Conservation (phyloP, 2,888 invertebrate genomes). For the Embidobia sp. region DNA sequence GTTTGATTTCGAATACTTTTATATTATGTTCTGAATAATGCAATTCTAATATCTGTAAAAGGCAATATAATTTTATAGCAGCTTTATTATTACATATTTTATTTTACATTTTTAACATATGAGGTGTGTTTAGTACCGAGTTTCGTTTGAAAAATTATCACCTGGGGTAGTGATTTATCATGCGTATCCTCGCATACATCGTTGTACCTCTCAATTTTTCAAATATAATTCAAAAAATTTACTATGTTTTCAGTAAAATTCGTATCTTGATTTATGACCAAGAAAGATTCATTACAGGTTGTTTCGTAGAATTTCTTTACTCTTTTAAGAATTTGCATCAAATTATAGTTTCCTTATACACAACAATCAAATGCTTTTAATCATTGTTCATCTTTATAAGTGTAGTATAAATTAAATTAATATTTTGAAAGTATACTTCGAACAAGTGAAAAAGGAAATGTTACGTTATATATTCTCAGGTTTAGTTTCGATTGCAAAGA, state of each 20-base stretch:
- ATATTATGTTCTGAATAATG: too few species aligned
- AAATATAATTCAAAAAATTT: constrained; percentile 13
- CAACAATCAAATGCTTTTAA: too few species aligned
- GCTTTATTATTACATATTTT: constrained; percentile 4
- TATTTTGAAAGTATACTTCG: too few species aligned
- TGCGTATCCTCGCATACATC: constrained; percentile 12
- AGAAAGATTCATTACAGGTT: neutral
- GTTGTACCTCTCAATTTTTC: constrained; percentile 20
- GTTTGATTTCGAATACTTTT: too few species aligned
- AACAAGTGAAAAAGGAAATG: neutral
- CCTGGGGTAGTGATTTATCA: constrained; percentile 12
- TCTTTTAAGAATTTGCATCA: too few species aligned
- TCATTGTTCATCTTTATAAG: too few species aligned
- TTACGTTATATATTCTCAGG: constrained; percentile 12
- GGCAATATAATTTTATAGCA: too few species aligned
- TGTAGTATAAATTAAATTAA: too few species aligned
- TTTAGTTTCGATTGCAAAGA: constrained; percentile 18
- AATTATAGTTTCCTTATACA: too few species aligned
- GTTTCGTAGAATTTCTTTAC: too few species aligned
- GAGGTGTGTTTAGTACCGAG: constrained; percentile 3
- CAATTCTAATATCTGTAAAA: too few species aligned
- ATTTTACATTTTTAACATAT: constrained; percentile 15
- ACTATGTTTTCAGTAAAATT: constrained; percentile 9
- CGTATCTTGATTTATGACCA: neutral
- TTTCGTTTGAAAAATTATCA: constrained; percentile 25